Evolutionary conservation across 2,888 invertebrate species (phyloP).

Genomic region (Iselma pallidipennis): DNA sequence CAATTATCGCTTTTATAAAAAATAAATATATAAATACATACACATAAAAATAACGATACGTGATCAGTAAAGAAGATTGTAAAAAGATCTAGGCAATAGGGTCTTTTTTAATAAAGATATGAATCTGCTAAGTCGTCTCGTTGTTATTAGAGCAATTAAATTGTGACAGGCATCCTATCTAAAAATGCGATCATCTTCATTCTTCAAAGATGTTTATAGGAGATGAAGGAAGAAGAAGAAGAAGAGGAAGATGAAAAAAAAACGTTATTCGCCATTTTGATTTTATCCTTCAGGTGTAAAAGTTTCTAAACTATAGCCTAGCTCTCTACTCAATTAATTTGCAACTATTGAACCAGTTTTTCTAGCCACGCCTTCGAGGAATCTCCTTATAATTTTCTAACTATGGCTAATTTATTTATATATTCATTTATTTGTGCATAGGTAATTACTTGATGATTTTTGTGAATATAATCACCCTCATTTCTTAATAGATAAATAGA

Average conservation of each 20-base stretch:
- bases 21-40: too few relatives aligned
- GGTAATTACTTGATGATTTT: neutral
- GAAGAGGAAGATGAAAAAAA: neutral
- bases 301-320: neutral
- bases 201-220: too few relatives aligned
- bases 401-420: neutral
- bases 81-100: neutral
- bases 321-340: neutral
- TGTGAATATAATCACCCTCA: neutral
- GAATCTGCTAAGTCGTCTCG: neutral
- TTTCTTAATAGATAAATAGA: neutral
- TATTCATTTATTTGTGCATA: neutral
- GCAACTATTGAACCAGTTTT: neutral
- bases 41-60: too few relatives aligned
- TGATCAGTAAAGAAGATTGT: neutral
- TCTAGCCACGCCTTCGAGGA: neutral
- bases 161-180: neutral
- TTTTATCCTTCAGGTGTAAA: neutral
- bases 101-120: neutral
- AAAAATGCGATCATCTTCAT: neutral
- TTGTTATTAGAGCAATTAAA: neutral
- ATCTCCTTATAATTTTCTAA: neutral
- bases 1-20: too few relatives aligned
- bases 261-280: neutral
- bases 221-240: neutral